Base-by-base conservation (phyloP, 1,140 invertebrate species). In the Choristoneura fumiferana region DNA sequence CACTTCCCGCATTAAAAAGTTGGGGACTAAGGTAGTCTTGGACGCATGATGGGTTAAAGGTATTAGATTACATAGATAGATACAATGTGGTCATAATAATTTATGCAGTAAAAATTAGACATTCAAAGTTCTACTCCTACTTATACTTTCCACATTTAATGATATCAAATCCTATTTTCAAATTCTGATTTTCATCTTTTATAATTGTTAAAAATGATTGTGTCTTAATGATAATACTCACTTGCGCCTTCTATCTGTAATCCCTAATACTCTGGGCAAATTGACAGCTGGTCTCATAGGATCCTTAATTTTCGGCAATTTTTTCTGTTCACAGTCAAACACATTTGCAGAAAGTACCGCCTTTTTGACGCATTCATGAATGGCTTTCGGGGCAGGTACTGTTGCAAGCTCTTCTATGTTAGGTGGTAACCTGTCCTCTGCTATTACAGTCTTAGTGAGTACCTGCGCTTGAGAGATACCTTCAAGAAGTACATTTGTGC, bases 311-410 rank as follows among this genome's bases (percentile, higher is more conserved):
- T 93, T 95, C 8, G 95, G 94, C 43, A 97, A 79, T 73, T 93
- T 94, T 59, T 93, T 89, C 80, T 96, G 94, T 71, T 94, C 90
- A 34, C 94, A 92, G 89, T 97, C 95, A 90, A 94, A 95, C 45
- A 96, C 82, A 76, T 94, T 93, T 0, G 95, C 92, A 56, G 92
- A 92, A 61, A 93, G 81, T 55, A 97, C 93, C 8, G 92, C 91
- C 71, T 91, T 90, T 61, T 91, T 91, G 0, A 93, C 84, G 64
- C 82, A 87, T 43, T 89, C 82, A 69, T 93, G 90, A n/a, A 93
- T 63, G 18, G 89, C 69, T 62, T 85, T 89, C 0, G 87, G 81
- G 8, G 91, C 76, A 57, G 90, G 68, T 54, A 91, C 71, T 62
- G 87, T 67, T 22, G 87, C 65, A 1, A 91, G 64, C 43, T 87